These are phyloP conservation scores for Salminus brasiliensis DNA, from an alignment of 2,113 vertebrate genomes.

Conservation along the genomic window DNA sequence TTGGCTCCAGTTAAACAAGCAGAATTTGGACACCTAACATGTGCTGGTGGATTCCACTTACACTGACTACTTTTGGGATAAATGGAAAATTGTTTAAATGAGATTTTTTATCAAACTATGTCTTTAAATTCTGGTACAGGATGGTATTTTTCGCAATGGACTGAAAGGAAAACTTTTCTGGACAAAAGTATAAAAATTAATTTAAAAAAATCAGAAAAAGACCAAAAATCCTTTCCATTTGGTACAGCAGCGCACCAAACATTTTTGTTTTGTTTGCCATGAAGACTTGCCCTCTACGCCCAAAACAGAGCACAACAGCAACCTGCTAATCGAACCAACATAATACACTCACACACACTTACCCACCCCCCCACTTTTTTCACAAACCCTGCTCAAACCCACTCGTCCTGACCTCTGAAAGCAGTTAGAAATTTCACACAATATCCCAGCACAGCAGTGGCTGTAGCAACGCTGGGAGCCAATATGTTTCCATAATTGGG, in stretches of 20 bases:
- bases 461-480: slow-evolving; percentile 92
- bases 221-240: background rate
- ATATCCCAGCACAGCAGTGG: slow-evolving; percentile 98
- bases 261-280: slow-evolving; percentile 36
- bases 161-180: no score
- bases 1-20: no score
- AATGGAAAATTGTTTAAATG: no score
- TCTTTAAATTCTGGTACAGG: no score
- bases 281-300: slow-evolving; percentile 6
- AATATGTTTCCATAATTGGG: slow-evolving; percentile 99
- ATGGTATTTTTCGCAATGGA: no score
- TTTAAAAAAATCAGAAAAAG: no score
- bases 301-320: slow-evolving; percentile 33
- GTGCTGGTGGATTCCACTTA: no score
- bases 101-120: no score
- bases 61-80: no score
- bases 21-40: no score
- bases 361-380: slow-evolving; percentile 31
- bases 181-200: no score
- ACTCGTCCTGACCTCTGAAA: slow-evolving; percentile 88
- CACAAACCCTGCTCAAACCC: slow-evolving; percentile 56
- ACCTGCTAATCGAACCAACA: slow-evolving; percentile 38
- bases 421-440: slow-evolving; percentile 97
- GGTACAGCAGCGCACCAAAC: background rate
- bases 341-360: slow-evolving; percentile 36